Conservation (phyloP, 2,888 invertebrate genomes). For the Zootermopsis nevadensis region DNA sequence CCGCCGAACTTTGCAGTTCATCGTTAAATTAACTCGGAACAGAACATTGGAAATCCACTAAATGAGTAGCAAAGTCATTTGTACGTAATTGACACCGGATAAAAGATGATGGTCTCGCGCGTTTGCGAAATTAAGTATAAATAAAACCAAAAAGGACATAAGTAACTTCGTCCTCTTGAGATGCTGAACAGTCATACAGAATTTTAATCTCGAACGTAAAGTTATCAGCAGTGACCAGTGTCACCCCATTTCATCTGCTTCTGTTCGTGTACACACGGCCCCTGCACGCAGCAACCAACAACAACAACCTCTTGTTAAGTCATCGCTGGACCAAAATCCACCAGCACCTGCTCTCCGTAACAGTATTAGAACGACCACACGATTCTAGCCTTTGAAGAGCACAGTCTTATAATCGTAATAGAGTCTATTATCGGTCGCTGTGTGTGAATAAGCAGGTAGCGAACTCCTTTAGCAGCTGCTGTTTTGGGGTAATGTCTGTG, state of each 20-base stretch:
- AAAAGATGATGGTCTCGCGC: no score
- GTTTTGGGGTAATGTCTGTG: constrained; percentile 25
- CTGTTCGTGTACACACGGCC: not conserved
- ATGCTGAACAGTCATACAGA: no score
- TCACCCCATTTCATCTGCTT: no score
- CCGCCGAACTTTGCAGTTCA: not conserved
- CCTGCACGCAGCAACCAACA: no score
- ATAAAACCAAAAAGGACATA: no score
- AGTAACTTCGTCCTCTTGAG: no score
- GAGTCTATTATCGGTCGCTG: constrained; percentile 17
- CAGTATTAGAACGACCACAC: not conserved
- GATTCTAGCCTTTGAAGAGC: not conserved
- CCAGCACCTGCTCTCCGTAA: not conserved
- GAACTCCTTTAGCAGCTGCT: not conserved
- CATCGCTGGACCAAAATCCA: not conserved
- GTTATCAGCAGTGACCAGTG: no score
- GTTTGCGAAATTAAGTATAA: no score
- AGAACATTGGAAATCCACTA: not conserved
- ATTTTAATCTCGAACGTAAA: no score
- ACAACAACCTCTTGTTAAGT: not conserved
- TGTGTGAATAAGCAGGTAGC: constrained; percentile 25
- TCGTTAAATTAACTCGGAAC: not conserved
- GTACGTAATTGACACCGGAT: no score
- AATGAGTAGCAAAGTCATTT: not conserved
- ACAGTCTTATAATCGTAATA: not conserved